phyloP scores from a whole-genome alignment of 2,113 vertebrate species.

The Hippolais icterina region DNA sequence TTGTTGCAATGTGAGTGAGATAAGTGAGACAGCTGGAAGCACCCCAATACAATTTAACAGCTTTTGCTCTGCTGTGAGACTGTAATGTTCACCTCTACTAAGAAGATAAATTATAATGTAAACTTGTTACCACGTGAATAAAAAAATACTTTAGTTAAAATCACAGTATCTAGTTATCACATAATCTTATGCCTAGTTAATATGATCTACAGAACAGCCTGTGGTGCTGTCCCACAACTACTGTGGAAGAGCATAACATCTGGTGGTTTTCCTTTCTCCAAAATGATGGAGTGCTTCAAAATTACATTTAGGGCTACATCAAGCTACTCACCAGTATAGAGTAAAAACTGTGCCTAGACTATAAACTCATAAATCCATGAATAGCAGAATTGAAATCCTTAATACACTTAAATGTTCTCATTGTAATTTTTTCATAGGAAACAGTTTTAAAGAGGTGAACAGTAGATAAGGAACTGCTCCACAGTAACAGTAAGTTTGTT shows the following conservation, averaged over 20 bases:
- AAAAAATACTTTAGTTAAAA: not conserved
- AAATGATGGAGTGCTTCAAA: not conserved
- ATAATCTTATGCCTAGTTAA: not conserved
- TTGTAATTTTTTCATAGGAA: not conserved
- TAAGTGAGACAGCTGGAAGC: not conserved
- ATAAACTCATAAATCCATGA: not conserved
- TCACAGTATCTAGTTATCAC: not conserved
- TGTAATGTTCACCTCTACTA: not conserved
- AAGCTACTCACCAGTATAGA: not conserved
- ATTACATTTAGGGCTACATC: not conserved
- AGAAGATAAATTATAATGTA: not conserved
- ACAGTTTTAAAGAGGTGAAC: not conserved
- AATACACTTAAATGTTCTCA: not conserved
- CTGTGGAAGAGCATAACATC: not conserved
- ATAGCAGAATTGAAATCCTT: not conserved
- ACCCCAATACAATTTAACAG: not conserved
- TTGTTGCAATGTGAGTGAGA: not conserved
- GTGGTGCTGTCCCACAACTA: not conserved
- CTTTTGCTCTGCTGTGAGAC: not conserved
- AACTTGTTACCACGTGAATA: not conserved
- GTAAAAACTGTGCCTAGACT: not conserved
- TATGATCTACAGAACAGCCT: accelerated
- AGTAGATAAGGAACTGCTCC: not conserved
- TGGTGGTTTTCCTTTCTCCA: not conserved
- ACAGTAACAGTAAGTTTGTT: not conserved